Conservation (phyloP, 1,140 invertebrate species). For the Drosophila ohnishii region DNA sequence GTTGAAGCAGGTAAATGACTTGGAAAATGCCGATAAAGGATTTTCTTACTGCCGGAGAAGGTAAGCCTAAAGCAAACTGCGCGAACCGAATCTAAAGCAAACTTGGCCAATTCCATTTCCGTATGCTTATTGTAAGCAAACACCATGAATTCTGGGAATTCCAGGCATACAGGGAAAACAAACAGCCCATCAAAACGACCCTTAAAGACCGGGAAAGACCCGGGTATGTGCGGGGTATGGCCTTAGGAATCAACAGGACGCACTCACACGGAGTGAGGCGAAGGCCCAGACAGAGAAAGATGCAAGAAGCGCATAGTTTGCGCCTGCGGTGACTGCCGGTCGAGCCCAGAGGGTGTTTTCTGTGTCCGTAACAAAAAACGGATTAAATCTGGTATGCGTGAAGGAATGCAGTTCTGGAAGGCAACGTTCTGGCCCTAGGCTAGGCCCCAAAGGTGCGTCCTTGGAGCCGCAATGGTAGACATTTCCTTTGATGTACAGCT, state of each 20-base stretch:
- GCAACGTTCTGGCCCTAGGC: neutral
- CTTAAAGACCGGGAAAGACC: constrained; percentile 21
- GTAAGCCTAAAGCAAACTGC: constrained; percentile 25
- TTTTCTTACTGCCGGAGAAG: constrained; percentile 14
- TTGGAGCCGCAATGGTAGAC: too few species aligned
- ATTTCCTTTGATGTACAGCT: constrained; percentile 11
- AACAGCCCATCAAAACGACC: constrained; percentile 21
- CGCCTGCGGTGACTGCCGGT: constrained; percentile 11
- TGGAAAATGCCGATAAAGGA: constrained; percentile 23
- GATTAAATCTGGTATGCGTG: constrained; percentile 54
- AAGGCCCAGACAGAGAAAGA: neutral
- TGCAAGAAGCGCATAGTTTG: constrained; percentile 15
- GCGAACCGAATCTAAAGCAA: constrained; percentile 19
- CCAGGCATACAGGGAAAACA: constrained; percentile 13
- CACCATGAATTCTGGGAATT: constrained; percentile 50
- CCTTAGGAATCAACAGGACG: constrained; percentile 37
- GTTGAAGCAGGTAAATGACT: constrained; percentile 5
- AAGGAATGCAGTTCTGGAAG: constrained; percentile 42
- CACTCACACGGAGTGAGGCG: neutral
- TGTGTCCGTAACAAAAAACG: constrained; percentile 52
- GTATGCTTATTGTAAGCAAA: constrained; percentile 63
- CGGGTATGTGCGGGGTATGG: constrained; percentile 7
- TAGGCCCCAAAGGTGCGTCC: neutral
- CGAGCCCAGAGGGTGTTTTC: constrained; percentile 21
- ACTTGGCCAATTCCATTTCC: constrained; percentile 47